Percentiles rank a stretch among this genome's conserved stretches.
These are phyloP conservation scores for Pseudomyrmex cubaensis DNA, from an alignment of 1,140 invertebrate genomes.

Conservation along the genomic window DNA sequence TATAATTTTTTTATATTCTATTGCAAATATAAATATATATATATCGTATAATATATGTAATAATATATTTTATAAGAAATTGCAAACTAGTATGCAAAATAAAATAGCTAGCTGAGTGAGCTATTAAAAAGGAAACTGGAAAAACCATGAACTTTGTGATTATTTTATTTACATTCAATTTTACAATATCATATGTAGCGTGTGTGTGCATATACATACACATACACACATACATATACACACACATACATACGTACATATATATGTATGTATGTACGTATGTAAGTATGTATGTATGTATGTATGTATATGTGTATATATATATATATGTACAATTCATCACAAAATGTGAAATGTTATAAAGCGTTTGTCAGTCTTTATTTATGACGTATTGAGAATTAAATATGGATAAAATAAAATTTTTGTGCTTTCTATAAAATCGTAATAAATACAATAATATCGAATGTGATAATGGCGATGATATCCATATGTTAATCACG, in stretches of 20 bases:
- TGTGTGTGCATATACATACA: no score
- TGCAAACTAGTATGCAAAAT: constrained; percentile 26
- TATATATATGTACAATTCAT: background rate
- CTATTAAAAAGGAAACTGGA: constrained; percentile 6
- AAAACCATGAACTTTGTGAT: constrained; percentile 2
- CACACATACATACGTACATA: no score
- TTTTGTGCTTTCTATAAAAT: constrained; percentile 32
- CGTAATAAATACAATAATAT: constrained; percentile 42
- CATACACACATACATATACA: no score
- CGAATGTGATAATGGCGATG: constrained; percentile 1
- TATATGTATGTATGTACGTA: no score
- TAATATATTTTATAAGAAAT: constrained; percentile 54
- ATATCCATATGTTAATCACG: constrained; percentile 13
- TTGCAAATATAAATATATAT: constrained; percentile 40
- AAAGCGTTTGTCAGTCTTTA: background rate
- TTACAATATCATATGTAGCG: constrained; percentile 18
- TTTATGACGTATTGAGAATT: constrained; percentile 25
- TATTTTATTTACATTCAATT: constrained; percentile 44
- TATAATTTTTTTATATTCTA: constrained; percentile 45
- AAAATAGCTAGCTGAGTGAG: constrained; percentile 10
- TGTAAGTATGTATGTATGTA: no score
- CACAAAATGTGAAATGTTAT: constrained; percentile 8
- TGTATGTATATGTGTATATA: no score
- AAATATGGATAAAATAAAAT: constrained; percentile 8
- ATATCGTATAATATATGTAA: constrained; percentile 4